phyloP scores from a whole-genome alignment of 2,797 vertebrate species.

The Brachymystax lenok region DNA sequence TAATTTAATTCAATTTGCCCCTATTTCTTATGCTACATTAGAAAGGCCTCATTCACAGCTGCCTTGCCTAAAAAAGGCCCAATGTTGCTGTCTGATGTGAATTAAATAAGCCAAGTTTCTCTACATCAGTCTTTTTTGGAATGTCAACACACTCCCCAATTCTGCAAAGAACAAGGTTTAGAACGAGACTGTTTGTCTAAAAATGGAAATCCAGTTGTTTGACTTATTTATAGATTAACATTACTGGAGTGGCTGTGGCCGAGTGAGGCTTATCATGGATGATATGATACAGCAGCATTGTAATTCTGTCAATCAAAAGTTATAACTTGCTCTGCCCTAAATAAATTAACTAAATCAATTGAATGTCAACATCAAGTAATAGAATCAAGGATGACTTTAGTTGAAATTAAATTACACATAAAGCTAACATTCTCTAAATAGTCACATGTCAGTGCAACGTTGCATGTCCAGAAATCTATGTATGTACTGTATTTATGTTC shows the following conservation, averaged over 20 bases:
- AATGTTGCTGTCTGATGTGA: not conserved
- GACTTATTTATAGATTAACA: not conserved
- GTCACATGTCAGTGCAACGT: not conserved
- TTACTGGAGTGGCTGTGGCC: no score
- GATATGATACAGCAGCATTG: not conserved
- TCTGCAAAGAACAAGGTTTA: not conserved
- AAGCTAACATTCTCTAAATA: not conserved
- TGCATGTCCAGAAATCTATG: not conserved
- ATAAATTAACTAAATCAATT: not conserved
- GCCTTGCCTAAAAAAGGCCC: not conserved
- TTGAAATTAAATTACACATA: not conserved
- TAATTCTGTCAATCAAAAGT: not conserved
- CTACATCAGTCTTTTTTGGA: not conserved
- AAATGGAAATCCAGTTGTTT: not conserved
- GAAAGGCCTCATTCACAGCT: constrained; percentile 5
- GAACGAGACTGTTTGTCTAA: not conserved
- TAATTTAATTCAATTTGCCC: constrained; percentile 1
- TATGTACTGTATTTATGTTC: no score
- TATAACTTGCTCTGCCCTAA: not conserved
- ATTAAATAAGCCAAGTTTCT: not conserved
- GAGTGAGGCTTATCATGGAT: not conserved
- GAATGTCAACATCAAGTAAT: not conserved
- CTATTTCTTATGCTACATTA: not conserved
- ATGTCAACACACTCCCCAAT: not conserved
- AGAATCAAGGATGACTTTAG: not conserved